These are phyloP conservation scores for Cantharis rufa DNA, from an alignment of 2,888 invertebrate genomes.

Conservation along the genomic window DNA sequence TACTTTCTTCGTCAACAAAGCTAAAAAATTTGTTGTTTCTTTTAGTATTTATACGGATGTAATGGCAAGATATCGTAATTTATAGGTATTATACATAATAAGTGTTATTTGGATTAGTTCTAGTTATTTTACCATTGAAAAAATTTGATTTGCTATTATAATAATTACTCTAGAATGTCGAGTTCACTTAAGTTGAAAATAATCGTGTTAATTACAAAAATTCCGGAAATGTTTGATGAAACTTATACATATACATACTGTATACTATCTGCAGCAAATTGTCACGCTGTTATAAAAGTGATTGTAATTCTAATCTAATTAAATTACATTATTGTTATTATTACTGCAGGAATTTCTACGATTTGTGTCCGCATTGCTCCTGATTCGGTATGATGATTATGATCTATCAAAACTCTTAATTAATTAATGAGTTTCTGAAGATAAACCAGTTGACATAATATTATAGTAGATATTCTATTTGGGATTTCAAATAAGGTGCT, in stretches of 20 bases:
- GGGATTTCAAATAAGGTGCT: no score
- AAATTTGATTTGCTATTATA: not conserved
- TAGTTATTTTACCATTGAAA: not conserved
- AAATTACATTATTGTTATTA: not conserved
- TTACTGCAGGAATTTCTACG: not conserved
- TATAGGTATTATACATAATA: not conserved
- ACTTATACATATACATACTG: not conserved
- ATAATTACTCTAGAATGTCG: not conserved
- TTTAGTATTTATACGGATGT: not conserved
- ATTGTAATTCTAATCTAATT: not conserved
- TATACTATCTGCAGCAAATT: not conserved
- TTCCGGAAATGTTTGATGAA: not conserved
- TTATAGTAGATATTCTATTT: no score
- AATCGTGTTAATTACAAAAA: not conserved
- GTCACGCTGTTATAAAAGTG: not conserved
- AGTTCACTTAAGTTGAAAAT: not conserved
- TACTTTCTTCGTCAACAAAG: not conserved
- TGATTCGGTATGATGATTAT: not conserved
- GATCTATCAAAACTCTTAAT: not conserved
- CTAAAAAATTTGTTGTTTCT: not conserved
- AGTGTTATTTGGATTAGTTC: not conserved
- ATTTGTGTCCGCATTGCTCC: not conserved
- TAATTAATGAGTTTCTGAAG: not conserved
- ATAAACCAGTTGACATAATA: no score
- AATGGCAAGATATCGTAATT: not conserved